A percentile compares a stretch with the other conserved stretches of the same genome.
phyloP scores from a whole-genome alignment of 2,888 invertebrate genomes.

The Cybosia mesomella region DNA sequence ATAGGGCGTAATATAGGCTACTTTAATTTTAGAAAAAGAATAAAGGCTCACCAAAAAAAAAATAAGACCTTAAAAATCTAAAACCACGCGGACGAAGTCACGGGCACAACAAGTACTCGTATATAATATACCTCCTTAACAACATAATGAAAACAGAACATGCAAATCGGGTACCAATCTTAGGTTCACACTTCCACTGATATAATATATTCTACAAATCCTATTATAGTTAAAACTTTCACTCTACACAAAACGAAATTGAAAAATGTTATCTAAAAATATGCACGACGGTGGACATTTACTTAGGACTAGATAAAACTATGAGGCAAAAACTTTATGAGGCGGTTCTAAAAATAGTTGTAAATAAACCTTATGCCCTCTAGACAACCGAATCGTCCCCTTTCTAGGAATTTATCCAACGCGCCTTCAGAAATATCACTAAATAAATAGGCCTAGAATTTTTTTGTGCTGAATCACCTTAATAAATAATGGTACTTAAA shows the following conservation, averaged over 20 bases:
- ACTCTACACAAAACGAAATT: slow-evolving; percentile 1
- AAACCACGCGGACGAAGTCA: too few relatives aligned
- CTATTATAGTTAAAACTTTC: slow-evolving; percentile 6
- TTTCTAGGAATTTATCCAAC: slow-evolving; percentile 34
- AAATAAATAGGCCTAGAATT: background rate
- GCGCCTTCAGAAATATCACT: slow-evolving; percentile 26
- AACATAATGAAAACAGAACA: background rate
- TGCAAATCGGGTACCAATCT: background rate
- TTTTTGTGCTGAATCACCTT: background rate
- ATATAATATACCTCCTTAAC: background rate
- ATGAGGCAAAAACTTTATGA: background rate
- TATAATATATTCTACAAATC: background rate
- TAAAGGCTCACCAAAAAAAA: too few relatives aligned
- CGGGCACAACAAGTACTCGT: too few relatives aligned
- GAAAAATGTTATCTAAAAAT: slow-evolving; percentile 7
- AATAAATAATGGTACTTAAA: background rate
- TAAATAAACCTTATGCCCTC: slow-evolving; percentile 38
- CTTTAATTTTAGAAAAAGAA: too few relatives aligned
- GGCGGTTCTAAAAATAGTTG: slow-evolving; percentile 5
- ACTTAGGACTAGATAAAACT: slow-evolving; percentile 10
- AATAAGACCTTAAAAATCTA: too few relatives aligned
- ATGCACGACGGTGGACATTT: background rate
- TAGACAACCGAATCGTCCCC: slow-evolving; percentile 41
- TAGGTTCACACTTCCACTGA: background rate
- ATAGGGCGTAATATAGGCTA: too few relatives aligned